Evolutionary conservation across 1,140 invertebrate genomes (phyloP), one percentile per base, ranked within the genome.

Genomic region (Maconellicoccus hirsutus): DNA sequence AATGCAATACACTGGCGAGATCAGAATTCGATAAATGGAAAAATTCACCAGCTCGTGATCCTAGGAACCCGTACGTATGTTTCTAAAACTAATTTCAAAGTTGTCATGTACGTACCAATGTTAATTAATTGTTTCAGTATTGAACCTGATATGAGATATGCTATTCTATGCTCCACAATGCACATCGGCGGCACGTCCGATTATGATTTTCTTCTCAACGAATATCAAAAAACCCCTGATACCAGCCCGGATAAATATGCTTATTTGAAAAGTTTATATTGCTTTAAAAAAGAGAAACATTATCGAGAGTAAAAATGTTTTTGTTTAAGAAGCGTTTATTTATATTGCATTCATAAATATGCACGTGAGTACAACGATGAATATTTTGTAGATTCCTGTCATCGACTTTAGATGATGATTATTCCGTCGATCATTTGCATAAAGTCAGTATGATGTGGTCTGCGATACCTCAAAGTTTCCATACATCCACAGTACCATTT

Each of bases 231-330:
- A 23, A 66, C 61, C 2, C 10, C 10, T 8, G 61, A 26, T 66
- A 66, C 25, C 3, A 25, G 19, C 25, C 61, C 61, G 16, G 61
- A 66, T 14, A 66, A 66, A 26, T 4, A 23, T 14, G 25, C 25
- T 4, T 66, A 66, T 23, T 25, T 66, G 19, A 66, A 66, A 66
- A 66, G 61, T 66, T 66, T 66, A 66, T 66, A 25, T 66, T 66
- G 61, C 61, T 66, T 16, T 19, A 10, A 23, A 23, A 19, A 66
- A 23, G 61, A 66, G 25, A 66, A 66, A 12, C 2, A 66, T 16
- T 26, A 16, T 19, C 22, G 25, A 66, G 25, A 66, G 61, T 66
- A 66, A 22, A 61, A 61, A 61, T 6, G n/a, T n/a, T n/a, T n/a
- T n/a, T n/a, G n/a, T n/a, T n/a, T n/a, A n/a, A n/a, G n/a, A n/a